These are phyloP conservation scores for Doris montereyensis DNA, from an alignment of 2,888 invertebrate genomes.

Conservation along the genomic window DNA sequence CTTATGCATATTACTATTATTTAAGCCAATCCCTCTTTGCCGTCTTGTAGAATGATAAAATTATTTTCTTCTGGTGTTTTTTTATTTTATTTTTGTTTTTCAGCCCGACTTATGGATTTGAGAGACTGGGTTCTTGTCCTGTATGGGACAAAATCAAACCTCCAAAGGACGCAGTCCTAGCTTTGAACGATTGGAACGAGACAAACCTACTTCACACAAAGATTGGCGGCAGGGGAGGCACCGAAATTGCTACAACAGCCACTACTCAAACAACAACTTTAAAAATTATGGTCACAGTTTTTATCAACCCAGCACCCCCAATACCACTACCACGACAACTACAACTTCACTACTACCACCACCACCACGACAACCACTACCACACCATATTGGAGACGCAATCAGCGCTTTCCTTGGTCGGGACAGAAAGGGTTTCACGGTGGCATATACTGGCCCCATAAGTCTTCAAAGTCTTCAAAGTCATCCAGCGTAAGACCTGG, in stretches of 20 bases:
- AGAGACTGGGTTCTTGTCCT: conserved; percentile 94
- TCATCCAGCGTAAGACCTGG: conserved; percentile 41
- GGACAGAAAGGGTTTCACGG: not conserved
- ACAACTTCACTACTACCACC: conserved; percentile 43
- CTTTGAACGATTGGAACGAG: not conserved
- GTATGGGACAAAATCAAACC: conserved; percentile 83
- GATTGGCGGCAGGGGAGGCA: not conserved
- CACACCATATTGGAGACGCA: not conserved
- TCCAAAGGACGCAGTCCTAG: conserved; percentile 51
- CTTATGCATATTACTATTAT: no score
- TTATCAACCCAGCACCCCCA: not conserved
- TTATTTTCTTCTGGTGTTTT: no score
- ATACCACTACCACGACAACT: conserved; percentile 9
- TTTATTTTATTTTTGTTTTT: no score
- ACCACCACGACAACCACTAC: conserved; percentile 44
- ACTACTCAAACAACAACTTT: not conserved
- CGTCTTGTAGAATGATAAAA: no score
- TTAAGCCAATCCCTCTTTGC: no score
- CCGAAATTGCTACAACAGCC: not conserved
- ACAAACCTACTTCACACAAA: not conserved
- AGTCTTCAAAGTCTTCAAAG: not conserved
- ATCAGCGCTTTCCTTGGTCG: not conserved
- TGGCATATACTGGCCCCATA: not conserved
- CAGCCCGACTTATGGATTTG: conserved; percentile 79
- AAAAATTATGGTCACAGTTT: conserved; percentile 2